phyloP scores from a whole-genome alignment of 1,140 invertebrate species.

The Leguminivora glycinivorella region DNA sequence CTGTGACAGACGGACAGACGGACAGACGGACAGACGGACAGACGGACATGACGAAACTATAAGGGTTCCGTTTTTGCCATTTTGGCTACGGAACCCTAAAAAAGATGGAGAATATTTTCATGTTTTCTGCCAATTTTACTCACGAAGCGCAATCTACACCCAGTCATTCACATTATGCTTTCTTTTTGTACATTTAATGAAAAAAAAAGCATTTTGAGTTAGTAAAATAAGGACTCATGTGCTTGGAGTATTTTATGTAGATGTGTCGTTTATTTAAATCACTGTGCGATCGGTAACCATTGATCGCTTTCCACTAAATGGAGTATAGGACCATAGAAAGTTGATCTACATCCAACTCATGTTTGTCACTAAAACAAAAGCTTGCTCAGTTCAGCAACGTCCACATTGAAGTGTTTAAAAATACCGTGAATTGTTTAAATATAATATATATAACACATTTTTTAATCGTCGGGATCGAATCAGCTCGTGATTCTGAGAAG shows the following conservation, averaged over 20 bases:
- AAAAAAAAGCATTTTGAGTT: neutral
- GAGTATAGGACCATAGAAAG: neutral
- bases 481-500: too few relatives aligned
- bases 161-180: neutral
- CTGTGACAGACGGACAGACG: too few relatives aligned
- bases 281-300: neutral
- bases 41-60: too few relatives aligned
- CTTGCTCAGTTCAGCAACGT: neutral
- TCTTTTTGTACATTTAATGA: conserved; percentile 21
- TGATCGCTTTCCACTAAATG: neutral
- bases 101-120: too few relatives aligned
- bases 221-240: neutral
- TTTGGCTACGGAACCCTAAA: too few relatives aligned
- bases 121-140: neutral
- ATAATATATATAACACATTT: too few relatives aligned
- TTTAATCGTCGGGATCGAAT: too few relatives aligned
- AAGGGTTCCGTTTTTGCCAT: too few relatives aligned
- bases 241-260: neutral
- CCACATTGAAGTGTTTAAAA: too few relatives aligned
- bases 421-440: too few relatives aligned
- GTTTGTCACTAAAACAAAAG: neutral
- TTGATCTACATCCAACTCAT: neutral
- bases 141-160: conserved; percentile 2
- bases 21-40: too few relatives aligned
- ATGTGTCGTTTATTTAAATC: neutral